A percentile compares a stretch with the other conserved stretches of the same genome.
Conservation (phyloP, 2,888 invertebrate species). For the Apotomis betuletana region DNA sequence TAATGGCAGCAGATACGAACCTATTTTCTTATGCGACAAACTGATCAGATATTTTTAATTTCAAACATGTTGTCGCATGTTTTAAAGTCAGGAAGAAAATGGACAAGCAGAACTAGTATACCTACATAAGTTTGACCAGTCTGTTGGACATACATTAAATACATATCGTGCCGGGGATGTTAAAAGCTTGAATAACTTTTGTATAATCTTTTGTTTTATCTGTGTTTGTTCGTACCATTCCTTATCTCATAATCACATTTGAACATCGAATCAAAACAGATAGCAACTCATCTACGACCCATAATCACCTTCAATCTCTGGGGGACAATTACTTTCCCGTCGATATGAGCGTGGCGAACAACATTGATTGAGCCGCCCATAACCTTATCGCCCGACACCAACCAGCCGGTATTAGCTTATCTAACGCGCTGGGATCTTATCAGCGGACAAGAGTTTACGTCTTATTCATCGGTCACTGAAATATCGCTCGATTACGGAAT, state of each 20-base stretch:
- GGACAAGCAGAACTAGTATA: no score
- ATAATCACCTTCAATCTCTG: constrained; percentile 25
- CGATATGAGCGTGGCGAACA: constrained; percentile 20
- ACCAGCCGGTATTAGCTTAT: constrained; percentile 30
- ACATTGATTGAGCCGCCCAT: constrained; percentile 41
- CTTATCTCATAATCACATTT: constrained; percentile 8
- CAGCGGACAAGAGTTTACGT: constrained; percentile 36
- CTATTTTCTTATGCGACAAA: no score
- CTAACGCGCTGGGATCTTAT: constrained; percentile 28
- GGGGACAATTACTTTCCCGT: constrained; percentile 35
- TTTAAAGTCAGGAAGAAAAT: no score
- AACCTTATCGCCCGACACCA: constrained; percentile 32
- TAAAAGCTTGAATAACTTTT: no score
- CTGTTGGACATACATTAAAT: no score
- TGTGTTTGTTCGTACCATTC: neutral
- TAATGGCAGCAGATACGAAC: no score
- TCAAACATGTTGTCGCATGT: no score
- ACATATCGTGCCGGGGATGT: no score
- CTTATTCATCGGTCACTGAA: constrained; percentile 38
- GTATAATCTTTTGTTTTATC: no score
- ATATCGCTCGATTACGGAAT: constrained; percentile 40
- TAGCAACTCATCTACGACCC: neutral
- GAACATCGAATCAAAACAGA: constrained; percentile 3
- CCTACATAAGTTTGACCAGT: no score
- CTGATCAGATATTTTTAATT: no score